These are phyloP conservation scores for Polyploca ridens DNA, from an alignment of 2,888 invertebrate genomes.

Conservation along the genomic window DNA sequence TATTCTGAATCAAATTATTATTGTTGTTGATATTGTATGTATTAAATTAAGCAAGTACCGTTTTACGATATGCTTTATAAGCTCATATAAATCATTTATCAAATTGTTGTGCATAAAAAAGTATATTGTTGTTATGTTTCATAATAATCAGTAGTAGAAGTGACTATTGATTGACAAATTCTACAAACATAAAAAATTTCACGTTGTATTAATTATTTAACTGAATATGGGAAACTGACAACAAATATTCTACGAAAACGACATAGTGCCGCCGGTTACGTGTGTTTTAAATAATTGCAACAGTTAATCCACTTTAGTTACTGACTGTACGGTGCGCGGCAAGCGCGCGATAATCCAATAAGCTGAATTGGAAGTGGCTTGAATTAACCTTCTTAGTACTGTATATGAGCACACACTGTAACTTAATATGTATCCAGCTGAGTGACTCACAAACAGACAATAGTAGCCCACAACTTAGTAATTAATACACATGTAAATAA, in stretches of 20 bases:
- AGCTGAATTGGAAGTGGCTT: conserved; percentile 59
- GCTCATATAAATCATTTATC: too few relatives aligned
- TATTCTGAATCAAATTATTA: too few relatives aligned
- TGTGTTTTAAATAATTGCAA: conserved; percentile 14
- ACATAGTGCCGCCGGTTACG: not conserved
- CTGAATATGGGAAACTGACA: not conserved
- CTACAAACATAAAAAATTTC: too few relatives aligned
- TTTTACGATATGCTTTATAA: too few relatives aligned
- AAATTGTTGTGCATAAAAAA: too few relatives aligned
- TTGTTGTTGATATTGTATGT: too few relatives aligned
- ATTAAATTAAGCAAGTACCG: too few relatives aligned
- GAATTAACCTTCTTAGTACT: conserved; percentile 61
- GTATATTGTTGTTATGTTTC: too few relatives aligned
- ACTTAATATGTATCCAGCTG: conserved; percentile 31
- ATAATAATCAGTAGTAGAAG: too few relatives aligned
- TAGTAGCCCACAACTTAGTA: not conserved
- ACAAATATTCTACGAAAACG: not conserved
- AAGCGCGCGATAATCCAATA: conserved; percentile 61
- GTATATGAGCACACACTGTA: conserved; percentile 31
- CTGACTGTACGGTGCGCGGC: conserved; percentile 24
- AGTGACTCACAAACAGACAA: conserved; percentile 10
- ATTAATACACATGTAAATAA: conserved; percentile 4
- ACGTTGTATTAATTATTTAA: too few relatives aligned
- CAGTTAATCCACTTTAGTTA: conserved; percentile 13
- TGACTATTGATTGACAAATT: too few relatives aligned